Percentiles rank a stretch among this genome's conserved stretches.
Evolutionary conservation across 2,797 vertebrate genomes (phyloP).

Genomic region (Forpus xanthops): DNA sequence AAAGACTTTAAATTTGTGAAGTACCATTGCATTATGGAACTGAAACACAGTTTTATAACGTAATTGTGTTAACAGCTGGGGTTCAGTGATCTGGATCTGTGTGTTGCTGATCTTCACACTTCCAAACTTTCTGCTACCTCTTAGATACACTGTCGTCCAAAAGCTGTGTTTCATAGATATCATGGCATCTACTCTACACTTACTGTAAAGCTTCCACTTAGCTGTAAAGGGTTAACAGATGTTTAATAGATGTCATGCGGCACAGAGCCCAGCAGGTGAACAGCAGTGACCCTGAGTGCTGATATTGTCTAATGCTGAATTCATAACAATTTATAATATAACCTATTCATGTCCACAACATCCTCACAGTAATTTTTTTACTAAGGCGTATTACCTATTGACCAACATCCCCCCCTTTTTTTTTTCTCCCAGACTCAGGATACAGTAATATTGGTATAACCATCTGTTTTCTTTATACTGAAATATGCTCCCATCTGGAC

Average conservation of each 20-base stretch:
- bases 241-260: not conserved
- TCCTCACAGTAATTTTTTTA: not conserved
- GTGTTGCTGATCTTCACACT: not conserved
- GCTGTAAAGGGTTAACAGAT: not conserved
- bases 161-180: not conserved
- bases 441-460: not conserved
- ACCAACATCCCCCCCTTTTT: not conserved
- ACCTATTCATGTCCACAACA: not conserved
- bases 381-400: not conserved
- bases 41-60: not conserved
- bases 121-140: not conserved
- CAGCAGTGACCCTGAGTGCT: not conserved
- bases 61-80: not conserved
- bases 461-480: not conserved
- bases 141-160: not conserved
- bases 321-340: not conserved
- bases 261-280: not conserved
- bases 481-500: not conserved
- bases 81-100: not conserved
- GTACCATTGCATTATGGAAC: not conserved
- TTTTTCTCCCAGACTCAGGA: not conserved
- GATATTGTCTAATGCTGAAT: not conserved
- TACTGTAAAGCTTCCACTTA: not conserved
- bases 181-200: not conserved
- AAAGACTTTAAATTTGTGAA: not conserved